A percentile compares a stretch with the other conserved stretches of the same genome.
Evolutionary conservation across 1,140 invertebrate species (phyloP).

Genomic region (Portunus trituberculatus): DNA sequence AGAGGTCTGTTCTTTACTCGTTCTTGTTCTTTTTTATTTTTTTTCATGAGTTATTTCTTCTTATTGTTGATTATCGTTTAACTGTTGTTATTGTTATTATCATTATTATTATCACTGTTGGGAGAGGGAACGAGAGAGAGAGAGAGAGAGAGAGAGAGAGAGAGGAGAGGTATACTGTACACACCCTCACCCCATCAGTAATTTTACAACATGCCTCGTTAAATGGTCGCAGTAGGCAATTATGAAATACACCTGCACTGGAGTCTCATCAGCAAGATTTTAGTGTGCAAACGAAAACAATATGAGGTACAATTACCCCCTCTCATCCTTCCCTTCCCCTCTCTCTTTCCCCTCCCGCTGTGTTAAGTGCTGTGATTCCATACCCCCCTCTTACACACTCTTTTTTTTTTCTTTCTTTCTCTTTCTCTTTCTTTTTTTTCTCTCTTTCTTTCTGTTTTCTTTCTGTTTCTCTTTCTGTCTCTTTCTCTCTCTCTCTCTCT

Average conservation of each 20-base stretch:
- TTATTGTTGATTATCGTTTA: neutral
- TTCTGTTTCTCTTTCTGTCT: neutral
- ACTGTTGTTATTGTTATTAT: neutral
- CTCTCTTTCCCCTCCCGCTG: neutral
- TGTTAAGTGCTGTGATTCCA: too few species aligned
- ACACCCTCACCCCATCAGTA: too few species aligned
- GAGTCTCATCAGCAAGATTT: too few species aligned
- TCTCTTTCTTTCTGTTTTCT: neutral
- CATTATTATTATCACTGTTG: too few species aligned
- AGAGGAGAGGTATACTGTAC: too few species aligned
- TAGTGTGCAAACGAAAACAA: too few species aligned
- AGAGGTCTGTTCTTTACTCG: too few species aligned
- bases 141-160: slow-evolving; percentile 39
- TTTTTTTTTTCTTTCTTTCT: neutral
- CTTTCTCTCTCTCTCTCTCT: neutral
- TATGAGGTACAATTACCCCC: neutral
- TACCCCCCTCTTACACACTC: neutral
- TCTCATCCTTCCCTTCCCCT: neutral
- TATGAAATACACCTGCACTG: too few species aligned
- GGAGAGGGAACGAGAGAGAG: neutral
- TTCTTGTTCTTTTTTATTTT: neutral
- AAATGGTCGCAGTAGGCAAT: too few species aligned
- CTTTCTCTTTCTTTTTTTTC: neutral
- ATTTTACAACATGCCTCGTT: too few species aligned
- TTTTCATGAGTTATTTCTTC: neutral